Base-by-base conservation (phyloP, 2,797 vertebrate species). In the Trichosurus vulpecula region DNA sequence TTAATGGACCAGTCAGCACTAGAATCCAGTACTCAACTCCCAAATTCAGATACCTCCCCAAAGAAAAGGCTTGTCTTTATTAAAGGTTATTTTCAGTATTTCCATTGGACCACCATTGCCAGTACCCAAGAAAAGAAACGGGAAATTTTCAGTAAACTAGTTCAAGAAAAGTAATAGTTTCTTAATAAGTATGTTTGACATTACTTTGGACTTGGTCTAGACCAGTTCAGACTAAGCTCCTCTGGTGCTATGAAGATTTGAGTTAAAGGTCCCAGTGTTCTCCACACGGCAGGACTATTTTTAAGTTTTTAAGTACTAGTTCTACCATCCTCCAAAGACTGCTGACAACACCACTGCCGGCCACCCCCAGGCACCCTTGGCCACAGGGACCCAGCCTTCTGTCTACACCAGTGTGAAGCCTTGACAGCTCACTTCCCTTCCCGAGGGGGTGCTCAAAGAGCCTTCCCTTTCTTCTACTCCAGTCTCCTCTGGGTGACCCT, bases 141-240 rank as follows among this genome's bases (percentile, higher is more conserved):
- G 96, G 97, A 98, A 96, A 93, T 94, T 97, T 41, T 97, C 95
- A 95, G 97, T 96, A 97, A 97, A 96, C 92, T 94, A 97, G 96
- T 96, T 96, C 97, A 96, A 97, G 96, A 92, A 98, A 97, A 92
- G 92, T 93, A 95, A 94, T 95, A 56, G 94, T 96, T 94, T 90
- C 96, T 97, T 98, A 97, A 97, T 97, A 97, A 97, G 92, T 90
- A 97, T 94, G 97, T 97, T 97, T 95, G 93, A 96, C 96, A 97
- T 98, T 97, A 95, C 95, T 96, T 95, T 41, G 93, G 96, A 90
- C 90, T 94, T 93, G 92, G 81, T 52, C 31, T 92, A 92, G 96
- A 55, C 95, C 54, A 22, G 54, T 51, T 31, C 92, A 54, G 93
- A 95, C 52, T 30, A 96, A 25, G 91, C 54, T 54, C 55, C 52